Evolutionary conservation across 2,113 vertebrate genomes (phyloP), one percentile per base, ranked within the genome.

Genomic region (Marcusenius ussheri): DNA sequence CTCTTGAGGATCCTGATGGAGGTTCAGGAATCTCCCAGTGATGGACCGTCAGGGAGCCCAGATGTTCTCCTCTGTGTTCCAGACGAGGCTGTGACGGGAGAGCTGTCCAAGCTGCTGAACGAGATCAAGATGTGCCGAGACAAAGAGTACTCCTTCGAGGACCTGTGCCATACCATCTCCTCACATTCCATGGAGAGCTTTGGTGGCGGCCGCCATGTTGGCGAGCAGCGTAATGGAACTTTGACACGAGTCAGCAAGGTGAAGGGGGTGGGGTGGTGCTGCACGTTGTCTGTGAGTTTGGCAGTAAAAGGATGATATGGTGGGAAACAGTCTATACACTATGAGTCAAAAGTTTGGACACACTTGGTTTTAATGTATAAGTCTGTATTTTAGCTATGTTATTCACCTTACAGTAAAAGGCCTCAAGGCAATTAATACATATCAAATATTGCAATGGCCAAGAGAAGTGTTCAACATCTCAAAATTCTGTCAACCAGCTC

Each of bases 41-140:
- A 27, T 4, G 45, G 42, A n/a, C 39, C 0, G 42, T n/a, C 1
- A 47, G 42, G 15, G 35, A 80, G 45, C 91, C 93, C 85, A 93
- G 91, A 0, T 3, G 94, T 93, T 94, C 94, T 46, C 94, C 80
- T 91, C 88, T 49, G 92, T 92, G 91, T 94, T 92, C 87, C 93
- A 98, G 98, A 97, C 94, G 98, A 98, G 91, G 96, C 96, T n/a
- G 97, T 98, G 94, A 98, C 98, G 39, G 97, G 97, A 50, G 98
- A 99, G 93, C 95, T 99, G 92, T 98, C 98, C 89, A 98, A 98
- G 93, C 96, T 99, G 92, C 96, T 99, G 93, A 97, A 97, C 91
- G 98, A 99, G 96, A 99, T 99, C 93, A 98, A 99, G 94, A 97
- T 97, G 93, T 99, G 97, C 92, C 96, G 97, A 92, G 98, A 99